phyloP scores from a whole-genome alignment of 2,888 invertebrate species.

The Pinctada fucata region DNA sequence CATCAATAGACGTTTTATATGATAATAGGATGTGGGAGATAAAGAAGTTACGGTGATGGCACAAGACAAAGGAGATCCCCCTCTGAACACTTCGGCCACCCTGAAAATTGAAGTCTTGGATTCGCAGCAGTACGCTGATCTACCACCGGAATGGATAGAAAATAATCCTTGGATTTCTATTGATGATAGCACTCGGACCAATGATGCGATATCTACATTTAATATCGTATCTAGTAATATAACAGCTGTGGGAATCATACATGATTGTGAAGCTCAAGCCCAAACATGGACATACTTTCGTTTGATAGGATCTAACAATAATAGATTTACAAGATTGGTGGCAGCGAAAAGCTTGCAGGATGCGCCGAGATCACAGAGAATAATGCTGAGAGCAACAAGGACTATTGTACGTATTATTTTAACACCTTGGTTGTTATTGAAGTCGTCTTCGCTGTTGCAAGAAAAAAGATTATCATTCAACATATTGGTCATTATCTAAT shows the following conservation, averaged over 20 bases:
- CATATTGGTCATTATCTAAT: too few species aligned
- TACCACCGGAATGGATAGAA: neutral
- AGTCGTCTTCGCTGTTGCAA: too few species aligned
- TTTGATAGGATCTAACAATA: neutral
- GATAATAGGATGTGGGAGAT: neutral
- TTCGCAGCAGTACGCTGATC: neutral
- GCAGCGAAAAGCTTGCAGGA: neutral
- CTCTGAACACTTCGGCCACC: neutral
- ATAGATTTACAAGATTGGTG: neutral
- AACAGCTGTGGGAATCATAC: neutral
- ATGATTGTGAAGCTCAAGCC: neutral
- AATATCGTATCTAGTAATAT: neutral
- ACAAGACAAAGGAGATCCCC: conserved; percentile 4
- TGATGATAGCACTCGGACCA: conserved; percentile 7
- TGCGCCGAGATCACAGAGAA: neutral
- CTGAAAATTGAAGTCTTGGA: neutral
- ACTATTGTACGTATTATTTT: neutral
- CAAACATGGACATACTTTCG: neutral
- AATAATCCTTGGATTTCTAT: conserved; percentile 11
- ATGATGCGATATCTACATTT: neutral
- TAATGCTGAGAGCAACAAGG: neutral
- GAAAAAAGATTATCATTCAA: too few species aligned
- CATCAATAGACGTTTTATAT: neutral
- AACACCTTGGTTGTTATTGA: too few species aligned
- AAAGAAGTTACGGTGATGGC: conserved; percentile 2